A percentile compares a stretch with the other conserved stretches of the same genome.
These are phyloP conservation scores for Sisyra nigra DNA, from an alignment of 2,888 invertebrate genomes.

Conservation along the genomic window DNA sequence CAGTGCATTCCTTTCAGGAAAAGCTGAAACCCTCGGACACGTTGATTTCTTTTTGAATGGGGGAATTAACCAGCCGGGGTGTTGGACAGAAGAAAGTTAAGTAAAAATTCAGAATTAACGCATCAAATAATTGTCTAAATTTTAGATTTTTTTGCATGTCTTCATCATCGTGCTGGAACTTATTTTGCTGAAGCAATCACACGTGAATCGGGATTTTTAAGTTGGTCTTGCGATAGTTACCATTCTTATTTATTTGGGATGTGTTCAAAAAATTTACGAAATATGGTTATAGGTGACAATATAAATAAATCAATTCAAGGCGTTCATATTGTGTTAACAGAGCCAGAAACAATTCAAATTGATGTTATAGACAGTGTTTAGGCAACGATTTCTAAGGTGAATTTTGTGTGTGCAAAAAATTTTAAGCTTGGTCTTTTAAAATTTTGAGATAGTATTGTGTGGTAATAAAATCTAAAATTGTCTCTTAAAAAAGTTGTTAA, in stretches of 20 bases:
- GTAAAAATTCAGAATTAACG: conserved; percentile 12
- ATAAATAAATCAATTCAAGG: conserved; percentile 26
- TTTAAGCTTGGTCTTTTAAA: too few relatives aligned
- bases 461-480: too few relatives aligned
- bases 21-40: conserved; percentile 45
- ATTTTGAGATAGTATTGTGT: too few relatives aligned
- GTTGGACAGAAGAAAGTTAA: conserved; percentile 30
- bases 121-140: conserved; percentile 7
- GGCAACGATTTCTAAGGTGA: too few relatives aligned
- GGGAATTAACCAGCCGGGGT: conserved; percentile 50
- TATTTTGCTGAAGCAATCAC: conserved; percentile 51
- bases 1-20: conserved; percentile 51
- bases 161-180: conserved; percentile 42
- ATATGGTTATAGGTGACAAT: conserved; percentile 33
- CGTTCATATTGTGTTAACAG: conserved; percentile 38
- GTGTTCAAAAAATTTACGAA: conserved; percentile 35
- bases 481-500: too few relatives aligned
- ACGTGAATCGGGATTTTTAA: conserved; percentile 44
- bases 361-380: too few relatives aligned
- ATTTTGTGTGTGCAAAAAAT: too few relatives aligned
- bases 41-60: conserved; percentile 60
- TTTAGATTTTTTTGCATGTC: conserved; percentile 41
- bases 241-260: conserved; percentile 36
- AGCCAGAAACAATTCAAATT: conserved; percentile 18
- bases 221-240: conserved; percentile 43